phyloP scores from a whole-genome alignment of 2,113 vertebrate genomes.

The Lonchura striata region DNA sequence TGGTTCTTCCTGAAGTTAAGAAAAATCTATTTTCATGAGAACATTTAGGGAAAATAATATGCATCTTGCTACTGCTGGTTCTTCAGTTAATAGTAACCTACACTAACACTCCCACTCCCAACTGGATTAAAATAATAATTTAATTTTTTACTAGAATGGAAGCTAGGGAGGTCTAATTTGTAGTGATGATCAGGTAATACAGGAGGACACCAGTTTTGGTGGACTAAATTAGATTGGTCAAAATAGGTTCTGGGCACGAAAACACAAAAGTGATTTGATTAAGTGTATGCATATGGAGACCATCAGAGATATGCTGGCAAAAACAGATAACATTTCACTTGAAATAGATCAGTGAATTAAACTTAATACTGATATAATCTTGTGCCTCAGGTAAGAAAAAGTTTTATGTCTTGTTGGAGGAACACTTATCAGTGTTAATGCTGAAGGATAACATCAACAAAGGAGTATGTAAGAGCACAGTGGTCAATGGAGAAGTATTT shows the following conservation, averaged over 20 bases:
- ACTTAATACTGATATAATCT: background rate
- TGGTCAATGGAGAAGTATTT: background rate
- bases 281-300: background rate
- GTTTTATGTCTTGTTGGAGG: background rate
- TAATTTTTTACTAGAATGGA: background rate
- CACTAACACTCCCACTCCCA: background rate
- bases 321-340: background rate
- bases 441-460: background rate
- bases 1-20: background rate
- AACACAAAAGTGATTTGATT: background rate
- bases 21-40: background rate
- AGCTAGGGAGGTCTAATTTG: background rate
- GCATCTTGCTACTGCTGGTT: background rate
- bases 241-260: background rate
- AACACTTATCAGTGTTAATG: background rate
- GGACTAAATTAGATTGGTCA: background rate
- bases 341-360: background rate
- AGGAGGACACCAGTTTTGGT: background rate
- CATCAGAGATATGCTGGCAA: background rate
- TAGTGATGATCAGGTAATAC: background rate
- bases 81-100: background rate
- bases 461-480: background rate
- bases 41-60: background rate
- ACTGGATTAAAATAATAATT: background rate
- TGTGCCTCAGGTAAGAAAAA: background rate